Conservation (phyloP, 2,888 invertebrate species). For the Aphrophora alni region DNA sequence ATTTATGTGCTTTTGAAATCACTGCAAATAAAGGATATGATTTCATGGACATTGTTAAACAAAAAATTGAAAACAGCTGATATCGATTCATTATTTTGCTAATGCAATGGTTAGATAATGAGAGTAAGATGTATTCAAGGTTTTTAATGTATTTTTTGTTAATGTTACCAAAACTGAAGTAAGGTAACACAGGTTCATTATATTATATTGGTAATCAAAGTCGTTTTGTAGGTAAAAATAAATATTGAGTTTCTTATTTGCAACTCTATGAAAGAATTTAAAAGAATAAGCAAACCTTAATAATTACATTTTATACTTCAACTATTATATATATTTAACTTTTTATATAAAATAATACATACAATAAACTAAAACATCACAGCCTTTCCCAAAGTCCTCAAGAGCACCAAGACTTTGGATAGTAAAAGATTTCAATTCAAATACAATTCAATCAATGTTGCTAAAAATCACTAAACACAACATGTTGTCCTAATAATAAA, state of each 20-base stretch:
- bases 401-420: neutral
- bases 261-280: neutral
- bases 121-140: too few species aligned
- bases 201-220: too few species aligned
- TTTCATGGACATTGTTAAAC: too few species aligned
- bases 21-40: too few species aligned
- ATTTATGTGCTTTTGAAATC: too few species aligned
- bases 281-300: neutral
- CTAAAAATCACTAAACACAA: neutral
- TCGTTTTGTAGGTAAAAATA: too few species aligned
- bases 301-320: neutral
- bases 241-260: neutral
- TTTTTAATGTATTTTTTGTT: too few species aligned
- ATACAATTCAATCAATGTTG: neutral
- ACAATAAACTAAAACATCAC: conserved; percentile 2
- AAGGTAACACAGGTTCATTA: too few species aligned
- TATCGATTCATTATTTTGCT: too few species aligned
- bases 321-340: neutral
- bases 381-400: neutral
- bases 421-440: neutral
- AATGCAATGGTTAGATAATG: too few species aligned
- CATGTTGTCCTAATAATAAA: neutral
- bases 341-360: neutral
- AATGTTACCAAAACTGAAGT: too few species aligned
- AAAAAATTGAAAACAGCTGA: too few species aligned